Conservation (phyloP, 2,797 vertebrate species). For the Catharus ustulatus region DNA sequence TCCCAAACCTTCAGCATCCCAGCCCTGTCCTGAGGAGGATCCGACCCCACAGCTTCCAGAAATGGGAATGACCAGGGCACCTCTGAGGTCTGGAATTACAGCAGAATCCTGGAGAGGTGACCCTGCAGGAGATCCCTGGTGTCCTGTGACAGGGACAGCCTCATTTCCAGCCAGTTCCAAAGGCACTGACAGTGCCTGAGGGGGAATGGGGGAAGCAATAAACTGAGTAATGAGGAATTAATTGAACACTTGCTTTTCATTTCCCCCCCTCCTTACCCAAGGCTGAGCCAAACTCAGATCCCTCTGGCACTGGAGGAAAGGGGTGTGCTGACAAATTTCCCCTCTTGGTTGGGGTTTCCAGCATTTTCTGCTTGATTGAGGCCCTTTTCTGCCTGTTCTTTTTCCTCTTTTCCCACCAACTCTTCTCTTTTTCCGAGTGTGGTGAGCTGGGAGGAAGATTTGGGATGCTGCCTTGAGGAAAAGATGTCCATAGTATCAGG, state of each 20-base stretch:
- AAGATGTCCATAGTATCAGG: accelerated
- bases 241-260: constrained; percentile 62
- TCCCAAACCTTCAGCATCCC: neutral
- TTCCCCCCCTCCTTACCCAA: neutral
- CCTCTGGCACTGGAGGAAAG: neutral
- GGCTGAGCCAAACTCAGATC: neutral
- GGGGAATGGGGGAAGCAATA: neutral
- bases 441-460: neutral
- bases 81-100: neutral
- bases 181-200: constrained; percentile 6
- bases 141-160: neutral
- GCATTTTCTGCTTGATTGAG: neutral
- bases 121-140: neutral
- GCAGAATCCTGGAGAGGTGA: neutral
- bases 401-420: neutral
- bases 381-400: neutral
- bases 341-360: neutral
- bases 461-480: accelerated
- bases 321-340: accelerated
- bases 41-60: neutral
- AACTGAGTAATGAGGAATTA: constrained; percentile 40
- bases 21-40: accelerated
- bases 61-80: accelerated
- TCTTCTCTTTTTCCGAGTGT: neutral
- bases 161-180: constrained; percentile 51